Percentiles rank a stretch among this genome's conserved stretches.
Conservation (phyloP, 2,797 vertebrate genomes). For the Tapera naevia region DNA sequence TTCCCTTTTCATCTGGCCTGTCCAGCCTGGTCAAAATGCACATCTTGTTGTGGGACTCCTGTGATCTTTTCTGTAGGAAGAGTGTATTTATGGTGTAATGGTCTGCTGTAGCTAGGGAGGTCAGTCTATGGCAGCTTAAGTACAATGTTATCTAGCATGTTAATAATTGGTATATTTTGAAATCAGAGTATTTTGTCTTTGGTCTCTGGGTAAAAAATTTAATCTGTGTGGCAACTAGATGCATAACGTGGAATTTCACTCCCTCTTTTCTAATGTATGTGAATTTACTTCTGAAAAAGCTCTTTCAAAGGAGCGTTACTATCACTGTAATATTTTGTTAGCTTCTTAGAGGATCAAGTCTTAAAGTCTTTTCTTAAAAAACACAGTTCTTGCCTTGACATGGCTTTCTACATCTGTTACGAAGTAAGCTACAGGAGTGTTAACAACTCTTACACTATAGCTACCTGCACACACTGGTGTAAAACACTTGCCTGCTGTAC, state of each 20-base stretch:
- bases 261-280: not conserved
- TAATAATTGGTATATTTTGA: not conserved
- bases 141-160: not conserved
- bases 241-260: rapidly evolving
- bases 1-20: not conserved
- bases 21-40: not conserved
- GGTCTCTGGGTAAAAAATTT: not conserved
- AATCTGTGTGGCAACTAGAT: not conserved
- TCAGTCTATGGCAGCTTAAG: not conserved
- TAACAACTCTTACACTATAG: not conserved
- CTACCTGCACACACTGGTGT: not conserved
- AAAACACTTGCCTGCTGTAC: not conserved
- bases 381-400: not conserved
- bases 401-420: not conserved
- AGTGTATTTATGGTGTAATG: rapidly evolving
- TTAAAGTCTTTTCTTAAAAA: not conserved
- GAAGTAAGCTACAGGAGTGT: not conserved
- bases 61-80: not conserved
- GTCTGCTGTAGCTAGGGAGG: not conserved
- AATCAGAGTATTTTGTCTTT: not conserved
- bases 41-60: rapidly evolving
- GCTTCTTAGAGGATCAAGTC: not conserved
- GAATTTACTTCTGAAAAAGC: not conserved
- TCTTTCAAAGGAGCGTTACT: not conserved
- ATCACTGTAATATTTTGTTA: not conserved